Evolutionary conservation across 2,113 vertebrate species (phyloP), one percentile per base, ranked within the genome.

Genomic region (Menura novaehollandiae): DNA sequence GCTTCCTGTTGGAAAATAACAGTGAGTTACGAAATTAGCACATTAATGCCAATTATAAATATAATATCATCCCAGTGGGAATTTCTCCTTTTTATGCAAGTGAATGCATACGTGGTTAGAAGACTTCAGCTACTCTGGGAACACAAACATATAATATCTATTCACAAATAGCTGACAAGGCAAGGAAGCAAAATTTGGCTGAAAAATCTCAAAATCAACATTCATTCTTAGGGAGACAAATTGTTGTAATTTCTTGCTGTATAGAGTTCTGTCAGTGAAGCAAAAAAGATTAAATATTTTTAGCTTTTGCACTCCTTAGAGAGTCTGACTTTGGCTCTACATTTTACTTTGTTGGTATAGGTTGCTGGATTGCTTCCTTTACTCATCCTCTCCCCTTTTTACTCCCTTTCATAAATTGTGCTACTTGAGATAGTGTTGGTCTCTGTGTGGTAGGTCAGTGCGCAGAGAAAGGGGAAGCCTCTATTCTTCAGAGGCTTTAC

Each of bases 1-100:
- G 74, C 60, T 96, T 96, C 90, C 95, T 93, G 79, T 91, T 96
- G 95, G 90, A 96, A 96, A 91, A 86, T 49, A 94, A 67, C 58
- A 88, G 33, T 27, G 88, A 95, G 75, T 91, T 94, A 83, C 90
- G 94, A 90, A 95, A 91, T 95, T 95, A 95, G 93, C 82, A 52
- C 44, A 21, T 90, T 96, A 94, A 74, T 95, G 90, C 88, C 91
- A 94, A 91, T 96, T 94, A 83, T 83, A 90, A 90, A 72, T 85
- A 85, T 23, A 80, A 91, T 94, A 90, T 74, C 27, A 51, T 59
- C 67, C 81, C 59, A 63, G 59, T 83, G 92, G 88, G 91, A 91
- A 41, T 55, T 78, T 55, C 17, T 89, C 33, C 30, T 86, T 88
- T 93, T 83, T 86, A 73, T 69, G 51, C 55, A 63, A 85, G 82